Conservation (phyloP, 2,113 vertebrate species). For the Aptenodytes patagonicus region DNA sequence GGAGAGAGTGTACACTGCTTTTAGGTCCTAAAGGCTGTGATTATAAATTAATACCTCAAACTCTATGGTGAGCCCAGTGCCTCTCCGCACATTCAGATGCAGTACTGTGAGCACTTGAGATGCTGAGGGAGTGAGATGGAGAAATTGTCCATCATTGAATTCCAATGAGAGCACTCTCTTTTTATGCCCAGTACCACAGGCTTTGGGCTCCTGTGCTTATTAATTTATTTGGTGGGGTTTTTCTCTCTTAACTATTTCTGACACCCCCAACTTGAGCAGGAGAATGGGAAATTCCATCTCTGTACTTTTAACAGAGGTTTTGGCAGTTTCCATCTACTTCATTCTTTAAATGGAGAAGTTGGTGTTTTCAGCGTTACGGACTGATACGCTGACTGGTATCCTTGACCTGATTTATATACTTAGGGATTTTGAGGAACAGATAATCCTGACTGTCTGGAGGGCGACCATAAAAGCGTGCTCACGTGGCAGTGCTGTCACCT, state of each 20-base stretch:
- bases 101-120: background rate
- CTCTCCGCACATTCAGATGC: background rate
- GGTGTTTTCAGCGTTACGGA: background rate
- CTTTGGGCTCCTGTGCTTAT: background rate
- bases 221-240: background rate
- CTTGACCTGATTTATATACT: background rate
- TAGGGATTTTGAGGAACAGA: background rate
- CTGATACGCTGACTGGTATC: background rate
- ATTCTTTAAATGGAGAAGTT: background rate
- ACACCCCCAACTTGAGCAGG: background rate
- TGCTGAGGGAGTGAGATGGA: background rate
- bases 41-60: background rate
- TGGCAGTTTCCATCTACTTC: background rate
- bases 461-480: background rate
- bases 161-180: background rate
- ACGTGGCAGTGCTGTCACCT: conserved; percentile 1
- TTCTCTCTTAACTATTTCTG: background rate
- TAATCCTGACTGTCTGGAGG: background rate
- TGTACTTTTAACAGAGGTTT: background rate
- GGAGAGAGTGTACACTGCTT: background rate
- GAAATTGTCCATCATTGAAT: background rate
- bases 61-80: background rate
- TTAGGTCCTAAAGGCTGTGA: background rate
- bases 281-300: conserved; percentile 1
- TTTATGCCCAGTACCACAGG: background rate